Conservation (phyloP, 2,888 invertebrate species). For the Sclerodermus sp. region DNA sequence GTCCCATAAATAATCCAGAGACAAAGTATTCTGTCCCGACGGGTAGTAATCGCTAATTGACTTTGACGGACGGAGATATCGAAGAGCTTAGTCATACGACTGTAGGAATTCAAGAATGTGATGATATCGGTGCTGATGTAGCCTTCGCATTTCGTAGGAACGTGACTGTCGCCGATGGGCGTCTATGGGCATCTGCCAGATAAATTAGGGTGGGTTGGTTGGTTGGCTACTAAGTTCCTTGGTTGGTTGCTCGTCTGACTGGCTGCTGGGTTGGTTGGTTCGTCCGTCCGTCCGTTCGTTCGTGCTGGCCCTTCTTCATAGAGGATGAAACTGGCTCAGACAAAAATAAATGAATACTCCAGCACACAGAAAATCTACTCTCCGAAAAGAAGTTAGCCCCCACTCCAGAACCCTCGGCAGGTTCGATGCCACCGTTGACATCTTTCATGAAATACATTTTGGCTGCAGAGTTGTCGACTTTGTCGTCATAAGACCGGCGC, state of each 20-base stretch:
- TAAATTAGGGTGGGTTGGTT: neutral
- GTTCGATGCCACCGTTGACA: constrained; percentile 35
- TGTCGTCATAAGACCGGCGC: constrained; percentile 7
- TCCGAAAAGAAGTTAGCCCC: neutral
- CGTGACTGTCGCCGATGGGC: neutral
- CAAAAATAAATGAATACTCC: constrained; percentile 40
- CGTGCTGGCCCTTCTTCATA: constrained; percentile 13
- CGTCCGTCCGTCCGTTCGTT: no score
- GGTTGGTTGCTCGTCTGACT: no score
- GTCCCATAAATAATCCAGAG: no score
- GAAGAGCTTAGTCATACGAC: neutral
- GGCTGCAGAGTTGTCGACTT: constrained; percentile 27
- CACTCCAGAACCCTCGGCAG: constrained; percentile 6
- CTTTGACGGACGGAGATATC: neutral
- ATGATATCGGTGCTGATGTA: neutral
- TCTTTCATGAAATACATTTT: constrained; percentile 35
- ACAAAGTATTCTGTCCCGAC: no score
- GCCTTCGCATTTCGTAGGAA: neutral
- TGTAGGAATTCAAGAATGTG: neutral
- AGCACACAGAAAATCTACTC: constrained; percentile 32
- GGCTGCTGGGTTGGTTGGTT: no score
- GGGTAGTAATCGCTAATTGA: neutral
- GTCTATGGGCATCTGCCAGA: neutral
- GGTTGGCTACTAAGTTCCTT: no score
- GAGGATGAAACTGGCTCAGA: constrained; percentile 25